These are phyloP conservation scores for Rhinophrynus dorsalis DNA, from an alignment of 2,797 vertebrate species.

Conservation along the genomic window DNA sequence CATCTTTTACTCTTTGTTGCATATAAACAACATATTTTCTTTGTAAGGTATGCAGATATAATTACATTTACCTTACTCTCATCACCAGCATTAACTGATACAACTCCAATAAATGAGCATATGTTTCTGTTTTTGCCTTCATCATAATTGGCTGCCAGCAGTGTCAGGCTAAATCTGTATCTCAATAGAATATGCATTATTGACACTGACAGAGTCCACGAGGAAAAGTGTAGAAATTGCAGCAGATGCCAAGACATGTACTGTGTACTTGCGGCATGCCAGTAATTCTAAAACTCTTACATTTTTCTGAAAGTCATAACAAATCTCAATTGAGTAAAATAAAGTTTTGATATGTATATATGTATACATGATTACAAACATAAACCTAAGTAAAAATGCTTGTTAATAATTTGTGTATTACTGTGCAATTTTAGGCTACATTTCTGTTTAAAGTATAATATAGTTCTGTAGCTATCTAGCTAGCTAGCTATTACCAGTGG, in stretches of 20 bases:
- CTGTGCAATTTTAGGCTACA: too few relatives aligned
- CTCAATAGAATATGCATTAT: conserved; percentile 22
- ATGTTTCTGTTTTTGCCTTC: conserved; percentile 16
- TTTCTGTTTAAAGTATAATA: too few relatives aligned
- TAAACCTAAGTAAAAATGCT: too few relatives aligned
- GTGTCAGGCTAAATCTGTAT: conserved; percentile 27
- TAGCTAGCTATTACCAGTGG: too few relatives aligned
- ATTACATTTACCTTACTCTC: background rate
- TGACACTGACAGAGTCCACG: conserved; percentile 24
- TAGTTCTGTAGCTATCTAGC: too few relatives aligned
- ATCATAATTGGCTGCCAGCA: conserved; percentile 19
- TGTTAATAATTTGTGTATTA: too few relatives aligned
- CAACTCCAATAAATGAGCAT: conserved; percentile 21
- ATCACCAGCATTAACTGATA: conserved; percentile 6
- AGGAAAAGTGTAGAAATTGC: conserved; percentile 19
- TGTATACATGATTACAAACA: too few relatives aligned
- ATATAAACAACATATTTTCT: too few relatives aligned
- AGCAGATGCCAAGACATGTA: conserved; percentile 24
- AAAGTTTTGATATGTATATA: too few relatives aligned
- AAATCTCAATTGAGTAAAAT: too few relatives aligned
- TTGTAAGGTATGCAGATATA: background rate
- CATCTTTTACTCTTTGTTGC: too few relatives aligned
- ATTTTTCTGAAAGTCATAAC: too few relatives aligned
- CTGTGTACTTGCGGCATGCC: conserved; percentile 10
- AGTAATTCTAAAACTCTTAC: background rate